Evolutionary conservation across 2,797 vertebrate genomes (phyloP), one percentile per base, ranked within the genome.

Genomic region (Hydrolagus colliei): DNA sequence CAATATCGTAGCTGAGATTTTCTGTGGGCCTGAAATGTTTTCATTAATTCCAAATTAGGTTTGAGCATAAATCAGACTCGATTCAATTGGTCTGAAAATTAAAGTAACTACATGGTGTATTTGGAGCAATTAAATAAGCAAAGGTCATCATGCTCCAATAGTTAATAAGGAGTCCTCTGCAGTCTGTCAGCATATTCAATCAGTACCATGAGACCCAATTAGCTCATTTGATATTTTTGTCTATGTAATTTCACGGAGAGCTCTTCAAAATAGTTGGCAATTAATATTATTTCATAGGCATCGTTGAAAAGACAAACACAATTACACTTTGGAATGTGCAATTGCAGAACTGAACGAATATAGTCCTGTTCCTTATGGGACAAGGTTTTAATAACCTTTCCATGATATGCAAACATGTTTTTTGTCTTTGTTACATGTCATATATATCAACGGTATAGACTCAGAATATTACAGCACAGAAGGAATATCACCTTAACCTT

Each of bases 171-270:
- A 35, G 65, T 41, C 65, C 41, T 84, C 14, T 63, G 32, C 12
- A 68, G 9, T 32, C 41, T 20, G 67, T 84, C 79, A 84, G 79
- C 79, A 84, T 84, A 71, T 84, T 84, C 65, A 62, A 71, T 84
- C 79, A 84, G 67, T 16, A 22, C 32, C 79, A 84, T 68, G 79
- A 84, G 79, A 84, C 79, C 79, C 79, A 84, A 84, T 84, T 84
- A 84, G 79, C 79, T 82, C 63, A 71, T 67, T 84, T 71, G 79
- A 68, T 68, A 41, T 80, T 84, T 82, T 76, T 52, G 32, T 35
- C 79, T 65, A 20, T 35, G 6, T 9, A 13, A 67, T 67, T 82
- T 35, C 78, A 82, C 1, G 10, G 79, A 84, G 32, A 84, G 18
- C 79, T 71, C 41, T 71, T 16, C 35, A 84, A 4, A 71, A 71